Evolutionary conservation across 2,113 vertebrate genomes (phyloP).

Genomic region (Periophthalmus modestus): DNA sequence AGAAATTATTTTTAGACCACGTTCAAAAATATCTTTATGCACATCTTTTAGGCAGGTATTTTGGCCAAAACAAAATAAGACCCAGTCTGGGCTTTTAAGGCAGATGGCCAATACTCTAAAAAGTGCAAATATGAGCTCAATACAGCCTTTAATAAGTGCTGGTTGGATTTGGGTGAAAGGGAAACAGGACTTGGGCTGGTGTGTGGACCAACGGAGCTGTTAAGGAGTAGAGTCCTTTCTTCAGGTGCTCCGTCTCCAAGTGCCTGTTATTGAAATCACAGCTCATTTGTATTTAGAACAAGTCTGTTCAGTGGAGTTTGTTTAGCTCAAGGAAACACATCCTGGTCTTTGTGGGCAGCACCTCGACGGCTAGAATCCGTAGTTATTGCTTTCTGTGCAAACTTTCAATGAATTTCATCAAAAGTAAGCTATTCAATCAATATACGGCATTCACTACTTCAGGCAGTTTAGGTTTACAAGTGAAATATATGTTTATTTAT

Average conservation of each 20-base stretch:
- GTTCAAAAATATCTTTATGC: too few species aligned
- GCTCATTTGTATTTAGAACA: conserved; percentile 10
- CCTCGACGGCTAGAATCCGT: background rate
- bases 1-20: too few species aligned
- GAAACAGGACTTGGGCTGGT: conserved; percentile 43
- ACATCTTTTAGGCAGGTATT: too few species aligned
- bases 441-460: background rate
- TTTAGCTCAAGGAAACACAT: conserved; percentile 4
- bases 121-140: too few species aligned
- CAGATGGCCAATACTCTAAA: too few species aligned
- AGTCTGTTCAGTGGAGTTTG: conserved; percentile 5
- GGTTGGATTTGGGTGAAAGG: conserved; percentile 43
- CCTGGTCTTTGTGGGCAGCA: background rate
- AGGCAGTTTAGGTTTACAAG: background rate
- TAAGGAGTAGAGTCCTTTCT: background rate
- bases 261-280: conserved; percentile 1
- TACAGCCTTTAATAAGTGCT: conserved; percentile 9
- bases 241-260: background rate
- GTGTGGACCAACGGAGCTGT: background rate
- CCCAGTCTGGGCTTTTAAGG: too few species aligned
- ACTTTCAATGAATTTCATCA: background rate
- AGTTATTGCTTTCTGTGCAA: background rate
- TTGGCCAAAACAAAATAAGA: too few species aligned
- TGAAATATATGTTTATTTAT: background rate
- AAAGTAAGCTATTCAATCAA: background rate